phyloP scores from a whole-genome alignment of 2,113 vertebrate species.

The Cygnus buccinator region DNA sequence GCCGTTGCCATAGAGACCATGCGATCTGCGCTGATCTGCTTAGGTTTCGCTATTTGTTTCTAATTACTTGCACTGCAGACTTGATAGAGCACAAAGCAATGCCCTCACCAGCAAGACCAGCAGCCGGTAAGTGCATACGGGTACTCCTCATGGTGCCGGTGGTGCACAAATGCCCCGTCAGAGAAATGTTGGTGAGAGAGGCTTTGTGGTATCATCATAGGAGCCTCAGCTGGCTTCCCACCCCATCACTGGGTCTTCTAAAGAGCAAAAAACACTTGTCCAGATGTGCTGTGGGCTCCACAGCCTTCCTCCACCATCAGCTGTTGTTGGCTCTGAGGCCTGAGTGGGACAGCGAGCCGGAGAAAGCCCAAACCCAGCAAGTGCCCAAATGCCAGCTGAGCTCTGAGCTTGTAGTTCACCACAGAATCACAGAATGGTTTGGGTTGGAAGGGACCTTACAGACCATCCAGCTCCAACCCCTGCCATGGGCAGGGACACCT shows the following conservation, averaged over 20 bases:
- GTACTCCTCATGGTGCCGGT: rapidly evolving
- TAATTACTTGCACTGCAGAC: neutral
- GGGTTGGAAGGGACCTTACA: too few relatives aligned
- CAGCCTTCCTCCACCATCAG: neutral
- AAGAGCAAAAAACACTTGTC: neutral
- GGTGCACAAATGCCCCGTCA: neutral
- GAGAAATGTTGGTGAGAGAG: neutral
- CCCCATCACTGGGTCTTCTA: neutral
- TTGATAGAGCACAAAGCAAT: neutral
- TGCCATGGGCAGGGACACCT: too few relatives aligned
- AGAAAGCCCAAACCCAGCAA: neutral
- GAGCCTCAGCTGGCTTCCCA: neutral
- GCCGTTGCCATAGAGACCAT: neutral
- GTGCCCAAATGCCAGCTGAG: neutral
- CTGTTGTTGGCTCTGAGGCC: neutral
- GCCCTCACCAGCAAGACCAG: neutral
- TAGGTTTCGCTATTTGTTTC: neutral
- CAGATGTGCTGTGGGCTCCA: rapidly evolving
- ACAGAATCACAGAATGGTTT: too few relatives aligned
- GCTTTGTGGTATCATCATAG: neutral
- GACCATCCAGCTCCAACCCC: too few relatives aligned
- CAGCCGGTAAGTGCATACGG: rapidly evolving
- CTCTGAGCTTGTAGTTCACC: neutral
- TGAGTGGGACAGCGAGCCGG: neutral
- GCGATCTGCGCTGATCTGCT: neutral